Percentiles rank a stretch among this genome's conserved stretches.
These are phyloP conservation scores for Salvator merianae DNA, from an alignment of 2,113 vertebrate species.

Conservation along the genomic window DNA sequence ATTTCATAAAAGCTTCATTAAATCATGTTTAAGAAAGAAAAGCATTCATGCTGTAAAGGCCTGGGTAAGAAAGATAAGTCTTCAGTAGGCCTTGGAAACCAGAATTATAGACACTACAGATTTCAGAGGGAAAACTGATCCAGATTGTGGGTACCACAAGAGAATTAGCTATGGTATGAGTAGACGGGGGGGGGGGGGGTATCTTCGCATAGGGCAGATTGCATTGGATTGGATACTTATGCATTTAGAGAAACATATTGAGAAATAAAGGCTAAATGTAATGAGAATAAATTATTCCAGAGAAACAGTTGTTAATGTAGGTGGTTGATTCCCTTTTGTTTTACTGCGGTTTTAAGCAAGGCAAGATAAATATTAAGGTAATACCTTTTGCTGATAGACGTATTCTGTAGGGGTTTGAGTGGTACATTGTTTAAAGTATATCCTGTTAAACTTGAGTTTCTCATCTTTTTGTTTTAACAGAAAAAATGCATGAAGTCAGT, in stretches of 20 bases:
- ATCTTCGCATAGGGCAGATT: not conserved
- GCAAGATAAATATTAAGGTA: not conserved
- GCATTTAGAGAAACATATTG: not conserved
- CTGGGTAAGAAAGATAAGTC: too few relatives aligned
- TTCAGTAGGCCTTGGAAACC: too few relatives aligned
- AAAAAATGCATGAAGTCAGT: slow-evolving; percentile 88
- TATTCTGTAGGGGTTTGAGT: not conserved
- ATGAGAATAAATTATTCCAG: not conserved
- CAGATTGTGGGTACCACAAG: not conserved
- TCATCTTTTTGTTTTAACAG: slow-evolving; percentile 69
- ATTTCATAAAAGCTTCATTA: too few relatives aligned
- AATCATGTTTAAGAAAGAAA: too few relatives aligned
- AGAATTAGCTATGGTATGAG: not conserved
- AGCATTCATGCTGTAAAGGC: too few relatives aligned
- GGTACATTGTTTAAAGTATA: not conserved
- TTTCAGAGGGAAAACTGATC: not conserved
- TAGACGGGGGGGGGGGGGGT: not conserved
- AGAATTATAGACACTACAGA: too few relatives aligned
- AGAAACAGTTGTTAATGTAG: not conserved
- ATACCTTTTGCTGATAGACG: not conserved
- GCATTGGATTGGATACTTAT: not conserved
- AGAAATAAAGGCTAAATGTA: not conserved
- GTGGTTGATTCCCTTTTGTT: not conserved
- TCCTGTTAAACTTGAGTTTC: not conserved
- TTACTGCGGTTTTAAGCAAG: not conserved